Evolutionary conservation across 2,888 invertebrate species (phyloP).

Genomic region (Cryptophagus acutangulus): DNA sequence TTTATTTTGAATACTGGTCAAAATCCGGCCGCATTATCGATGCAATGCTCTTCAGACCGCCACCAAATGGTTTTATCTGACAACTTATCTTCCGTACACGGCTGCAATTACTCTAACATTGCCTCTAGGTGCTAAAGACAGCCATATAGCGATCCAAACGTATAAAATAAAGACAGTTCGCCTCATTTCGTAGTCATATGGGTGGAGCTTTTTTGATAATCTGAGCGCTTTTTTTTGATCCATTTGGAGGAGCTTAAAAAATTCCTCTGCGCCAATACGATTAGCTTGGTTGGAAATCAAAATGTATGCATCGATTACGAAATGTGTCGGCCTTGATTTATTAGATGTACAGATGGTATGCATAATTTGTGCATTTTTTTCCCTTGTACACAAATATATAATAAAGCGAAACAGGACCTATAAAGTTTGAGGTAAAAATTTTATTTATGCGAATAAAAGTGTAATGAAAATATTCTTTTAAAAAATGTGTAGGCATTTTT

Average conservation of each 20-base stretch:
- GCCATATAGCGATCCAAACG: conserved; percentile 21
- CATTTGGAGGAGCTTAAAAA: conserved; percentile 32
- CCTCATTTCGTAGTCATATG: conserved; percentile 33
- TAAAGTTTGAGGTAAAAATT: background rate
- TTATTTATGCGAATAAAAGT: conserved; percentile 1
- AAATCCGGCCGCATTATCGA: conserved; percentile 3
- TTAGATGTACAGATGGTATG: conserved; percentile 9
- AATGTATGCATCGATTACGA: conserved; percentile 41
- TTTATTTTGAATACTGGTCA: too few species aligned
- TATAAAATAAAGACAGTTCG: conserved; percentile 19
- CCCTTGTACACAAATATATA: background rate
- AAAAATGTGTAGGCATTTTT: conserved; percentile 1
- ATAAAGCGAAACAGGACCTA: background rate
- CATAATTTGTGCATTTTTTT: background rate
- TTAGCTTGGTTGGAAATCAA: conserved; percentile 41
- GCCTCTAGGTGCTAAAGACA: conserved; percentile 34
- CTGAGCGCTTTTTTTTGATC: conserved; percentile 34
- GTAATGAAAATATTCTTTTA: conserved; percentile 1
- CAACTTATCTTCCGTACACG: conserved; percentile 41
- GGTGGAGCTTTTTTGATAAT: conserved; percentile 31
- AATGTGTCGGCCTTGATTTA: conserved; percentile 25
- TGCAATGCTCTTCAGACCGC: conserved; percentile 21
- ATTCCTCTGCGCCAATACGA: conserved; percentile 40
- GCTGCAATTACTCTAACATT: conserved; percentile 43
- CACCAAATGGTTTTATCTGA: conserved; percentile 41